These are phyloP conservation scores for Drosophila trapezifrons DNA, from an alignment of 1,140 invertebrate species.

Conservation along the genomic window DNA sequence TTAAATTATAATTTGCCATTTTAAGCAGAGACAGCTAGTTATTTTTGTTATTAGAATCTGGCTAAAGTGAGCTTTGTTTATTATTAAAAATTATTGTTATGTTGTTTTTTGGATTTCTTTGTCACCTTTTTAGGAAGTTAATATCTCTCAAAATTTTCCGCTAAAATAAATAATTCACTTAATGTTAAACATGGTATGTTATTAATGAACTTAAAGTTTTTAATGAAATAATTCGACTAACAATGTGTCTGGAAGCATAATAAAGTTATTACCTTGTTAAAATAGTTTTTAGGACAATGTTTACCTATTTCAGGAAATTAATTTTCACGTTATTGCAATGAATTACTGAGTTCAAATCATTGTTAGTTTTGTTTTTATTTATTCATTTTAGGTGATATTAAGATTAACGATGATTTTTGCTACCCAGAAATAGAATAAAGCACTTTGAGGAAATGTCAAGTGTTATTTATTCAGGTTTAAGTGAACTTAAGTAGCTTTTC, in stretches of 20 bases:
- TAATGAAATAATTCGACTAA: no score
- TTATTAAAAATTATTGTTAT: background rate
- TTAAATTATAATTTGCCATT: background rate
- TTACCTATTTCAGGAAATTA: no score
- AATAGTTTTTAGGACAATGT: background rate
- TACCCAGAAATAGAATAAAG: background rate
- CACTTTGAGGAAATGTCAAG: slow-evolving; percentile 1
- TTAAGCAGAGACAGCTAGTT: background rate
- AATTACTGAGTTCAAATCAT: background rate
- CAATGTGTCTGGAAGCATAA: no score
- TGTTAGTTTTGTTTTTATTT: no score
- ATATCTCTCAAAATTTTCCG: no score
- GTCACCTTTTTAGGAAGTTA: no score
- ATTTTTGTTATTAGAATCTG: background rate
- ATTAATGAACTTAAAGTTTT: no score
- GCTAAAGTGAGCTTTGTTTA: background rate
- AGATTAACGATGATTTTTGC: background rate
- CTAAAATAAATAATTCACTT: no score
- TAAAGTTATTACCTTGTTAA: background rate
- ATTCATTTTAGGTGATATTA: background rate
- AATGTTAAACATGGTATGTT: no score
- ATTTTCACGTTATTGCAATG: background rate
- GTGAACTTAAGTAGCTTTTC: slow-evolving; percentile 31
- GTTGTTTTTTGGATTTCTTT: no score
- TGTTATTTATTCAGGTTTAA: slow-evolving; percentile 16